These are phyloP conservation scores for Oncorhynchus tshawytscha DNA, from an alignment of 2,113 vertebrate species.

Conservation along the genomic window DNA sequence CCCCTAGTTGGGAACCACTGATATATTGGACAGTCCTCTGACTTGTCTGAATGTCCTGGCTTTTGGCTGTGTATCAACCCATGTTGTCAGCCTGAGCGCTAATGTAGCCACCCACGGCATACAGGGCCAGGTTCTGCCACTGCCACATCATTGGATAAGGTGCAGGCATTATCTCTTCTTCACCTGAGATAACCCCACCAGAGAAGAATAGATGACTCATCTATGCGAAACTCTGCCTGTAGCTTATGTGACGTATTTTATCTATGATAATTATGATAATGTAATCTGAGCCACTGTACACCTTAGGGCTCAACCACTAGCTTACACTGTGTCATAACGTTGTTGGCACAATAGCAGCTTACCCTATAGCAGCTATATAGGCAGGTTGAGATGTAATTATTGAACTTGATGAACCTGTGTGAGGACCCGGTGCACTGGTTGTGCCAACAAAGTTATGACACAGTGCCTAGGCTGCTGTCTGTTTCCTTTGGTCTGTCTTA, in stretches of 20 bases:
- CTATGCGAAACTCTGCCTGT: slow-evolving; percentile 18
- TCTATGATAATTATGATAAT: slow-evolving; percentile 9
- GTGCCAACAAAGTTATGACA: too few relatives aligned
- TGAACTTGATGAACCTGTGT: too few relatives aligned
- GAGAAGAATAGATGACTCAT: slow-evolving; percentile 33
- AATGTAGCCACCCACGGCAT: slow-evolving; percentile 23
- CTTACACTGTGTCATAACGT: too few relatives aligned
- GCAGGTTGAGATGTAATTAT: neutral
- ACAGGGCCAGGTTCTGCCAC: slow-evolving; percentile 27
- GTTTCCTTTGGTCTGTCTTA: too few relatives aligned
- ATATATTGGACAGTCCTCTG: neutral
- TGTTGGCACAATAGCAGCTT: neutral
- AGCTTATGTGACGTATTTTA: slow-evolving; percentile 10
- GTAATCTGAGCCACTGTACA: slow-evolving; percentile 32
- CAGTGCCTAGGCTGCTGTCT: too few relatives aligned
- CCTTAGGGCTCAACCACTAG: slow-evolving; percentile 16
- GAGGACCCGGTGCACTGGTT: too few relatives aligned
- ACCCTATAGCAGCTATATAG: neutral
- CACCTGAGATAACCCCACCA: slow-evolving; percentile 55
- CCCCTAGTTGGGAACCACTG: too few relatives aligned
- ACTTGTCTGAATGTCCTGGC: slow-evolving; percentile 26
- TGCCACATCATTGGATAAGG: slow-evolving; percentile 40
- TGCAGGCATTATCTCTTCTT: slow-evolving; percentile 30
- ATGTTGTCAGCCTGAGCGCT: slow-evolving; percentile 34
- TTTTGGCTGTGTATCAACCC: slow-evolving; percentile 6